Evolutionary conservation across 2,797 vertebrate species (phyloP), one percentile per base, ranked within the genome.

Genomic region (Notamacropus eugenii): DNA sequence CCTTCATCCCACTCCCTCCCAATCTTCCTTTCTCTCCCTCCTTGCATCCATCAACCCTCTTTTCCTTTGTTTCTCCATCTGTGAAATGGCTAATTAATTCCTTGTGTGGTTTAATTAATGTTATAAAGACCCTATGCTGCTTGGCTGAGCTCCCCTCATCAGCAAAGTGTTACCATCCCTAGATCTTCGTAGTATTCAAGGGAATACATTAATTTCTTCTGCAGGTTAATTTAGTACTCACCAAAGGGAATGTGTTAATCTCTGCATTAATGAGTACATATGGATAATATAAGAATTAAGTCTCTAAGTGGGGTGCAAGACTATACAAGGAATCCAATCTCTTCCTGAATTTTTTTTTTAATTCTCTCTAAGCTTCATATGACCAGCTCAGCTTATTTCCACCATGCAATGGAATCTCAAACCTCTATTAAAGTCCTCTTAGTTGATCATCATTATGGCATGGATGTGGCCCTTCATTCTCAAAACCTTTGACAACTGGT

Each of bases 61-160:
- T 16, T 56, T 16, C 12, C 28, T 56, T n/a, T 31, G 28, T 55
- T 93, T 95, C 55, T 96, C 67, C 87, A 54, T 93, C 93, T 96
- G 40, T 93, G 93, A 96, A 94, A 93, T 90, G 93, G 34, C 67
- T 94, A 46, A 8, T 34, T 8, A 22, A 92, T 90, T 96, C 57
- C 40, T 24, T 55, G 3, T 96, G 40, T 16, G 28, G 59, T n/a
- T 91, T 90, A 91, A 90, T 91, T 90, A 94, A 92, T 55, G 55
- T 13, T 95, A 16, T 27, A 93, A 56, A 93, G 54, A 3, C 55
- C 22, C 54, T 31, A 90, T 59, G 1, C 1, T 16, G 0, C 92
- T 92, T 67, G 87, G 9, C 12, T 92, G 10, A 59, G 4, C 31
- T 93, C 28, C 29, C 12, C 90, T 40, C 46, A 52, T n/a, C 1